A percentile compares a stretch with the other conserved stretches of the same genome.
Evolutionary conservation across 2,888 invertebrate species (phyloP).

Genomic region (Drosophila picticornis): DNA sequence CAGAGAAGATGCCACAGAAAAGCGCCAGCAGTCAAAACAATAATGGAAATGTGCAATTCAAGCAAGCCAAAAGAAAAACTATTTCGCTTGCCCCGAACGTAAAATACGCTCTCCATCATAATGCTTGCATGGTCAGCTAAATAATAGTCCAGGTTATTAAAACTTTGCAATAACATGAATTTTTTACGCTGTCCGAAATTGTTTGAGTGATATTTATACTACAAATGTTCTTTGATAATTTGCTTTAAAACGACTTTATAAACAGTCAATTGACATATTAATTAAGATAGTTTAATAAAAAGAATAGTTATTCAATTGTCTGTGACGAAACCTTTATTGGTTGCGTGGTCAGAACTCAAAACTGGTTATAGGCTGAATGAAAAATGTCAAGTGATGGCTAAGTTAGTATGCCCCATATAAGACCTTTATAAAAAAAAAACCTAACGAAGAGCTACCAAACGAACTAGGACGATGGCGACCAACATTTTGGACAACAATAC

Average conservation of each 20-base stretch:
- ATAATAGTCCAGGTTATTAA: neutral
- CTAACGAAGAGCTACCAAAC: constrained; percentile 36
- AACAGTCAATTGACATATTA: neutral
- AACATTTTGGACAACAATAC: constrained; percentile 47
- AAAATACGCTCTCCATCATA: constrained; percentile 28
- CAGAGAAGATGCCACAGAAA: constrained; percentile 59
- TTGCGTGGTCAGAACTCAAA: neutral
- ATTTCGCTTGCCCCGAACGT: neutral
- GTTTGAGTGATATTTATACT: neutral
- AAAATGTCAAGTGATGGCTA: neutral
- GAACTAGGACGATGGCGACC: constrained; percentile 35
- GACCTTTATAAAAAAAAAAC: constrained; percentile 1
- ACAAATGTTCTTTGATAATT: neutral
- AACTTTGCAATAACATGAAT: neutral
- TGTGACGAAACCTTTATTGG: neutral
- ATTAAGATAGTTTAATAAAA: neutral
- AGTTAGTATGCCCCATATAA: constrained; percentile 13
- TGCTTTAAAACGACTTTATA: neutral
- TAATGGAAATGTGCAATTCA: constrained; percentile 69
- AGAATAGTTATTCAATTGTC: neutral
- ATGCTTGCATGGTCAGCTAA: neutral
- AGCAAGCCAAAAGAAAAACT: constrained; percentile 24
- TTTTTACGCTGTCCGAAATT: neutral
- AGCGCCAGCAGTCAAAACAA: constrained; percentile 73
- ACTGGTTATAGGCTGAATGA: neutral